These are phyloP conservation scores for Laticauda colubrina DNA, from an alignment of 2,113 vertebrate species.

Conservation along the genomic window DNA sequence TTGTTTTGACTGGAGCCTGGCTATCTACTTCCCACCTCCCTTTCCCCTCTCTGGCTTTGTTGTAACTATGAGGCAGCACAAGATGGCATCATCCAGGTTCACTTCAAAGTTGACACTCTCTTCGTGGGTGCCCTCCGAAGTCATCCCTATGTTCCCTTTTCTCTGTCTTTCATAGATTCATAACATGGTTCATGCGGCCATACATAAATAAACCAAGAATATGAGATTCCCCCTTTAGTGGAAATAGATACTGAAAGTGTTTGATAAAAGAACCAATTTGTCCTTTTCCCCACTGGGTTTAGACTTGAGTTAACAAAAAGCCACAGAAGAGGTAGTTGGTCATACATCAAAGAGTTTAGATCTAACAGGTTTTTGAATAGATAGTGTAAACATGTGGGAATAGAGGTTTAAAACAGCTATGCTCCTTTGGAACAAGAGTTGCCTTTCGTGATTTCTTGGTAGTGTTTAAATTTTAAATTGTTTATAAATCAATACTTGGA, in stretches of 20 bases:
- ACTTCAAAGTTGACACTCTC: too few relatives aligned
- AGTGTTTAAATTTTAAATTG: conserved; percentile 43
- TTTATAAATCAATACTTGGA: conserved; percentile 42
- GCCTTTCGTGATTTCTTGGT: conserved; percentile 42
- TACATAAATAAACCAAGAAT: conserved; percentile 15
- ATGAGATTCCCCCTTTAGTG: background rate
- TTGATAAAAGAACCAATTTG: conserved; percentile 61
- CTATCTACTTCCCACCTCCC: too few relatives aligned
- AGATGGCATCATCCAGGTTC: too few relatives aligned
- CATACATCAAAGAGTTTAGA: conserved; percentile 65
- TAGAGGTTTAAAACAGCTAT: conserved; percentile 47
- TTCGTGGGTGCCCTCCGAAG: background rate
- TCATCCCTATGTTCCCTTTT: background rate
- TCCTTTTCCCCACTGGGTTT: conserved; percentile 54
- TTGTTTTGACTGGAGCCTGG: too few relatives aligned
- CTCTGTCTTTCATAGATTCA: background rate
- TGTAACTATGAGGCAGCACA: too few relatives aligned
- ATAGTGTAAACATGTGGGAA: conserved; percentile 59
- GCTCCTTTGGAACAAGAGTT: conserved; percentile 14
- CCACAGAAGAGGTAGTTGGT: conserved; percentile 50
- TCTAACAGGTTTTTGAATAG: conserved; percentile 66
- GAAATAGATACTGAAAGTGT: conserved; percentile 49
- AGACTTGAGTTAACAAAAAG: conserved; percentile 60
- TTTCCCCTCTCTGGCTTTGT: too few relatives aligned
- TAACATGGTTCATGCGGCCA: background rate